A percentile compares a stretch with the other conserved stretches of the same genome.
Conservation (phyloP, 37 sponge, comb jelly and placozoan genomes). For the Bolinopsis microptera region DNA sequence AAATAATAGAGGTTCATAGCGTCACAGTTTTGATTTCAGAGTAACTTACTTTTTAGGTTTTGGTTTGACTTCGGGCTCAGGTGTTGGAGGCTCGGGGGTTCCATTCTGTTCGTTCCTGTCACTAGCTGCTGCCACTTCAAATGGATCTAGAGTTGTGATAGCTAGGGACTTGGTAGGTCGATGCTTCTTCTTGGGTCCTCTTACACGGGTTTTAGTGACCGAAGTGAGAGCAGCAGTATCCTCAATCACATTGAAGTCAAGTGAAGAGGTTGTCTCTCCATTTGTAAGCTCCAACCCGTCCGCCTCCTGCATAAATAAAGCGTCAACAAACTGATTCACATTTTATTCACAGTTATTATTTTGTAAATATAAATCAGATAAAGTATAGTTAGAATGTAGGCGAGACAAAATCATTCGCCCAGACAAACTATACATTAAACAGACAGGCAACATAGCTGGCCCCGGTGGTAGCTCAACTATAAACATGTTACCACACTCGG, state of each 20-base stretch:
- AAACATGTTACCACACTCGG: too few species aligned
- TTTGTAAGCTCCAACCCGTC: not conserved
- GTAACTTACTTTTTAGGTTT: constrained; percentile 7
- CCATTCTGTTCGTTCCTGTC: not conserved
- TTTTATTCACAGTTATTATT: too few species aligned
- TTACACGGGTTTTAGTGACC: not conserved
- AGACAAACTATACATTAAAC: too few species aligned
- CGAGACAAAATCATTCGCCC: too few species aligned
- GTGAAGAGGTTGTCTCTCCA: not conserved
- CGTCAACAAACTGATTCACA: too few species aligned
- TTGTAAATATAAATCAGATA: too few species aligned
- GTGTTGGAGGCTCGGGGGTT: not conserved
- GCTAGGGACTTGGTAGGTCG: not conserved
- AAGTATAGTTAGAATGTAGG: too few species aligned
- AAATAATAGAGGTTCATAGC: too few species aligned
- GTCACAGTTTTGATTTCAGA: too few species aligned
- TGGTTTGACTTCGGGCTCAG: not conserved
- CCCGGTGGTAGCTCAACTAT: too few species aligned
- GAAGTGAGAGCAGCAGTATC: constrained; percentile 37
- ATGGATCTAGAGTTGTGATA: not conserved
- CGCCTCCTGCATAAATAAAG: not conserved
- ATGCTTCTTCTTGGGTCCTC: not conserved
- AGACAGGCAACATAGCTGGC: too few species aligned
- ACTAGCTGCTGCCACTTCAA: not conserved
- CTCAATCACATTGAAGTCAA: not conserved